Evolutionary conservation across 1,140 invertebrate species (phyloP).

Genomic region (Panagrolaimus sp.): DNA sequence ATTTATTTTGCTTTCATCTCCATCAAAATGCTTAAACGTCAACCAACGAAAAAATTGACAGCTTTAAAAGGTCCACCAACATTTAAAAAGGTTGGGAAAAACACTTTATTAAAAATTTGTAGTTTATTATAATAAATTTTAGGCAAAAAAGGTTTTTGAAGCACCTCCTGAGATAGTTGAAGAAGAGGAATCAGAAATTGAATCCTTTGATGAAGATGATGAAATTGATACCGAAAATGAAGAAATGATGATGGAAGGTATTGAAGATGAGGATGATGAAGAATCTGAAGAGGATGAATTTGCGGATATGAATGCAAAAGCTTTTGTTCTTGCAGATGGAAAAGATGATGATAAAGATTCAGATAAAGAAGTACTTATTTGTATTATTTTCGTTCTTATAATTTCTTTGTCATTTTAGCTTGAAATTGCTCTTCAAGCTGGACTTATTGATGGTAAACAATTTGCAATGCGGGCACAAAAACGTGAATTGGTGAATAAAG

Average conservation of each 20-base stretch:
- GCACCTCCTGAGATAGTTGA: constrained; percentile 5
- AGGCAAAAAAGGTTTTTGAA: background rate
- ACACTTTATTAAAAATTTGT: too few relatives aligned
- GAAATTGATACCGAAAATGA: background rate
- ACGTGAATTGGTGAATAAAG: constrained; percentile 23
- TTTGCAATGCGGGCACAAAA: constrained; percentile 20
- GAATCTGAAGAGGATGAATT: background rate
- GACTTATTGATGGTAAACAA: constrained; percentile 25
- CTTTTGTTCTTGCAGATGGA: constrained; percentile 11
- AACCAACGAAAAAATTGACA: background rate
- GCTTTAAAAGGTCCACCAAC: background rate
- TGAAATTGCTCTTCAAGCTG: constrained; percentile 32
- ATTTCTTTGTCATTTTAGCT: constrained; percentile 21
- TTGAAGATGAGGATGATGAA: background rate
- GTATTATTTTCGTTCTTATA: background rate
- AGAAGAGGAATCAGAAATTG: background rate
- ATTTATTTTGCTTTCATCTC: too few relatives aligned
- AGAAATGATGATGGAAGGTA: background rate
- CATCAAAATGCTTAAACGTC: constrained; percentile 1
- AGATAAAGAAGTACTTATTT: constrained; percentile 23
- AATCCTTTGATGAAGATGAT: background rate
- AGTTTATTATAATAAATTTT: background rate
- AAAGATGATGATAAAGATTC: constrained; percentile 27
- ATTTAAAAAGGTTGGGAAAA: background rate
- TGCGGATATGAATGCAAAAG: background rate